Conservation (phyloP, 2,113 vertebrate genomes). For the Salvelinus alpinus region DNA sequence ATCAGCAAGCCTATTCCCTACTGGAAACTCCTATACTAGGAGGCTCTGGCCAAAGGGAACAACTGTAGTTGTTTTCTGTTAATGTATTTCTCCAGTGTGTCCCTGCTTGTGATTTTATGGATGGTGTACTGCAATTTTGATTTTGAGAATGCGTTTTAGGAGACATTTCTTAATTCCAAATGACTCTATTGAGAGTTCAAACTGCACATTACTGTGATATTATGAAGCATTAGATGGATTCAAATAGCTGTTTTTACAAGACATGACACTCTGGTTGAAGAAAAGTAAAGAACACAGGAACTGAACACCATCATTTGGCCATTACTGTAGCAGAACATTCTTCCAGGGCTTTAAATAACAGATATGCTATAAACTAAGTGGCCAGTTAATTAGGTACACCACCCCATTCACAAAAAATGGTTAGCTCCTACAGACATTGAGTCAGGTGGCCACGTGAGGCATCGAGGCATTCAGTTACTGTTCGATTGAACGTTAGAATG, state of each 20-base stretch:
- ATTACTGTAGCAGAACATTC: conserved; percentile 30
- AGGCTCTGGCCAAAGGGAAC: background rate
- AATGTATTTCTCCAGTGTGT: too few relatives aligned
- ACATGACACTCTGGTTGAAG: background rate
- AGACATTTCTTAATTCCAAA: background rate
- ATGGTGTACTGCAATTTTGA: background rate
- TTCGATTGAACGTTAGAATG: too few relatives aligned
- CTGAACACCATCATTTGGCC: conserved; percentile 30
- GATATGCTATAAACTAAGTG: conserved; percentile 12
- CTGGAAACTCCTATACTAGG: background rate
- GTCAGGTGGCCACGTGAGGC: too few relatives aligned
- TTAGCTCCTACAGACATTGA: too few relatives aligned
- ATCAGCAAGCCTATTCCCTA: background rate
- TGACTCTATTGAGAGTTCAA: conserved; percentile 12
- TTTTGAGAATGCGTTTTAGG: background rate
- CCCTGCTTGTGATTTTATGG: background rate
- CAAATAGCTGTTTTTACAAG: conserved; percentile 28
- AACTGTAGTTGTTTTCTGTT: background rate
- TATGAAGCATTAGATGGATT: conserved; percentile 17
- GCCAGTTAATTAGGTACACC: too few relatives aligned
- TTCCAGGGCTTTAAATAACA: conserved; percentile 32
- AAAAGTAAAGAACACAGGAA: conserved; percentile 2
- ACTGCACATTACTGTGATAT: conserved; percentile 20
- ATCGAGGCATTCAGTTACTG: too few relatives aligned
- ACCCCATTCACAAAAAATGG: too few relatives aligned